Percentiles rank a stretch among this genome's conserved stretches.
phyloP scores from a whole-genome alignment of 2,888 invertebrate genomes.

The Creontiades dilutus region DNA sequence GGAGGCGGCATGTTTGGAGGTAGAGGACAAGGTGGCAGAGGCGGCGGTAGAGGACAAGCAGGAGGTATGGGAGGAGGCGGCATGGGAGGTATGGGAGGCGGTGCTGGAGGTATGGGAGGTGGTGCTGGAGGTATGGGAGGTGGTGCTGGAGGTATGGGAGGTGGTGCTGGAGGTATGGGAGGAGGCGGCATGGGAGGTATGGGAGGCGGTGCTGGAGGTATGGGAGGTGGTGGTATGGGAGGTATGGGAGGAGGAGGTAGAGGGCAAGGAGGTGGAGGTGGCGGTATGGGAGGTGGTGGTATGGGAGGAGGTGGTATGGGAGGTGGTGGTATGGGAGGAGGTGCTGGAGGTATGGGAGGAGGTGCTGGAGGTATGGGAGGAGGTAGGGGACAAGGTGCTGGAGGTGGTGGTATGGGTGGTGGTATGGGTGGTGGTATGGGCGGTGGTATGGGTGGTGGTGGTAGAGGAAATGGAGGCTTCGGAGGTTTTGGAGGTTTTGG shows the following conservation, averaged over 20 bases:
- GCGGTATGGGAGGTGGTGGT: neutral
- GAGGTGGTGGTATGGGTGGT: slow-evolving; percentile 73
- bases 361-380: neutral
- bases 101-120: slow-evolving; percentile 24
- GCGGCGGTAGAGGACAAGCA: slow-evolving; percentile 73
- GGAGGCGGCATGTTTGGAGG: neutral
- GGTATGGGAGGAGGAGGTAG: slow-evolving; percentile 9
- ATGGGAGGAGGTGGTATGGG: neutral
- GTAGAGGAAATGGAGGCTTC: neutral
- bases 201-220: neutral
- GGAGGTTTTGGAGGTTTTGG: neutral
- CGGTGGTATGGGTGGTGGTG: neutral
- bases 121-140: neutral
- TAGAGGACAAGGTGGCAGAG: slow-evolving; percentile 74
- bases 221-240: neutral
- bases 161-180: neutral
- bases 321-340: neutral
- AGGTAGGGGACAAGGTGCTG: slow-evolving; percentile 76
- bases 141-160: neutral
- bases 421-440: slow-evolving; percentile 75
- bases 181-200: slow-evolving; percentile 24
- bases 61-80: slow-evolving; percentile 18
- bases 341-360: slow-evolving; percentile 10
- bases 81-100: neutral
- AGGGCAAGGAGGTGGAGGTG: neutral